Evolutionary conservation across 2,797 vertebrate genomes (phyloP), one percentile per base, ranked within the genome.

Genomic region (Sebastes iracundus): DNA sequence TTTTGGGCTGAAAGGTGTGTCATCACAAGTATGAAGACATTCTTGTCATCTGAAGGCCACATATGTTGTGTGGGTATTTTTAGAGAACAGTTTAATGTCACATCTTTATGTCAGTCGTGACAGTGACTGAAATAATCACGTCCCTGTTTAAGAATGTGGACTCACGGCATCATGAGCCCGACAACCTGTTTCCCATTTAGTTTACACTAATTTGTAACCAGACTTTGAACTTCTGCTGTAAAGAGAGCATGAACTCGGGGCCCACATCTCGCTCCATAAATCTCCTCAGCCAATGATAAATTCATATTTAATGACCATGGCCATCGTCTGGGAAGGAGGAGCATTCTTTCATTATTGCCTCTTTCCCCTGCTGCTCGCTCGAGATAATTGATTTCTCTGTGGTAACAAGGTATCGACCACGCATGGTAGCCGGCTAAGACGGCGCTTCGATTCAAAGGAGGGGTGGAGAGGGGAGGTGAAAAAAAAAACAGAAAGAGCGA

Each of bases 341-440:
- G 94, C 92, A 81, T 92, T 91, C 92, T 95, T 95, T 95, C 94
- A 95, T 95, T 95, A 95, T 93, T 86, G 91, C 92, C 79, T 90
- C 91, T 91, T 92, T 92, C 92, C 90, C 93, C 91, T 82, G 91
- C 93, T 91, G 92, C 92, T 93, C 91, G 94, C 94, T 93, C 87
- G 86, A 95, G 93, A 93, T 96, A 96, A 96, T 96, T 95, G 95
- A 96, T 96, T 96, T 95, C 94, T 93, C 94, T 87, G 93, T 93
- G 93, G 95, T 94, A 96, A 96, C 95, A 96, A 95, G 94, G 94
- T 96, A 96, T 96, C 94, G 95, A 96, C 95, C 95, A 94, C 42
- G 90, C 88, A 80, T 79, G 87, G 88, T 86, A 91, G 94, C 91
- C 65, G 32, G 92, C 93, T 89, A 89, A 93, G 94, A 92, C 81